Percentiles rank a stretch among this genome's conserved stretches.
Evolutionary conservation across 2,888 invertebrate species (phyloP).

Genomic region (Epiblema foenella): DNA sequence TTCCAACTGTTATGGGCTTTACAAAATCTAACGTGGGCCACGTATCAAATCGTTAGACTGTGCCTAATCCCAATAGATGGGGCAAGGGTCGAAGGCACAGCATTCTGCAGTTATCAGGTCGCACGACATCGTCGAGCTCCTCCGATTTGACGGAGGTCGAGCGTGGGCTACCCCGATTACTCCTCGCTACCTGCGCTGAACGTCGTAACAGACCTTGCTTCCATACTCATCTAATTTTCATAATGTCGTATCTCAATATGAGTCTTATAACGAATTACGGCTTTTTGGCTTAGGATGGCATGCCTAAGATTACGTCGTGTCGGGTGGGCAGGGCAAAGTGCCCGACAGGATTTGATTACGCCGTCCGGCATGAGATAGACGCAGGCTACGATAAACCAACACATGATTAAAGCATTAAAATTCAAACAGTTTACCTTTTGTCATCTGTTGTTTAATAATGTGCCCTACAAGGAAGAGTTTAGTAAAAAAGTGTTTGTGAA

Average conservation of each 20-base stretch:
- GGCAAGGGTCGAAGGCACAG: constrained; percentile 33
- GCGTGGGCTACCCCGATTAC: constrained; percentile 74
- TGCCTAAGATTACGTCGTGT: not conserved
- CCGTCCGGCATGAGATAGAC: constrained; percentile 51
- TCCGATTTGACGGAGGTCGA: constrained; percentile 77
- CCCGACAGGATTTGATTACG: constrained; percentile 72
- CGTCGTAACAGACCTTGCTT: constrained; percentile 11
- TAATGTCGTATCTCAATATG: not conserved
- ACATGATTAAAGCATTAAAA: constrained; percentile 54
- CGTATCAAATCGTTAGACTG: constrained; percentile 23
- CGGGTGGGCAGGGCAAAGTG: constrained; percentile 41
- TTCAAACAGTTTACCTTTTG: constrained; percentile 26
- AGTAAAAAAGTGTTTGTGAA: no score
- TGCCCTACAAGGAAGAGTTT: no score
- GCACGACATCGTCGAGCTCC: constrained; percentile 69
- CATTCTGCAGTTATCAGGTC: constrained; percentile 60
- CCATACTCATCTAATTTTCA: not conserved
- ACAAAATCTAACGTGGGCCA: not conserved
- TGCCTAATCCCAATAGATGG: constrained; percentile 35
- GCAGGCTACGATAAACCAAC: constrained; percentile 50
- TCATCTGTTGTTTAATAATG: not conserved
- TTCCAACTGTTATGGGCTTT: not conserved
- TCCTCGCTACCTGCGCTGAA: not conserved
- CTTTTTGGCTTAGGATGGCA: not conserved
- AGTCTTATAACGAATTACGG: not conserved